These are phyloP conservation scores for Physeter macrocephalus DNA, from an alignment of 2,113 vertebrate genomes.

Conservation along the genomic window DNA sequence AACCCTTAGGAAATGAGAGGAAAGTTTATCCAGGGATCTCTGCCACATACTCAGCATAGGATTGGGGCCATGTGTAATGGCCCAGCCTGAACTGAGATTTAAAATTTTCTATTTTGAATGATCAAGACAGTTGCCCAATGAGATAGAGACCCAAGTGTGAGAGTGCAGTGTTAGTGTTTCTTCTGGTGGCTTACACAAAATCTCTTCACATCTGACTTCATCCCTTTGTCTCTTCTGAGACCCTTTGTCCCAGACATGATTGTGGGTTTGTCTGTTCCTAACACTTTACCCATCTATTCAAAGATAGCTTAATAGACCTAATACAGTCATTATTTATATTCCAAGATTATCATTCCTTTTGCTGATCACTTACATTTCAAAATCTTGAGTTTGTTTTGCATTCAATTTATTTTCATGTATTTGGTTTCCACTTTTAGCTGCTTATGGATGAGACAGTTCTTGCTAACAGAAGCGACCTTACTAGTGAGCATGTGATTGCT, in stretches of 20 bases:
- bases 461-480: not conserved
- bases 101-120: not conserved
- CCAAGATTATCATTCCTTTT: not conserved
- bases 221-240: not conserved
- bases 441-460: not conserved
- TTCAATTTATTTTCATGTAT: not conserved
- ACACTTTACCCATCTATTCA: not conserved
- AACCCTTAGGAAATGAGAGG: not conserved
- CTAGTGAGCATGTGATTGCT: not conserved
- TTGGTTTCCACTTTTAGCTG: not conserved
- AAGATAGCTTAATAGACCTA: not conserved
- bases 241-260: not conserved
- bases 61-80: not conserved
- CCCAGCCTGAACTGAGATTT: not conserved
- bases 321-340: not conserved
- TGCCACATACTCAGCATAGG: not conserved
- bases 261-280: not conserved
- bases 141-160: not conserved
- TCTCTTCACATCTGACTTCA: not conserved
- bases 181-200: not conserved
- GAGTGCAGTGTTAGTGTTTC: not conserved
- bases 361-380: not conserved
- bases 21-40: not conserved
- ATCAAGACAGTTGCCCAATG: not conserved
- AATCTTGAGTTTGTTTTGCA: not conserved